A percentile compares a stretch with the other conserved stretches of the same genome.
Evolutionary conservation across 2,797 vertebrate species (phyloP).

Genomic region (Micrastur ruficollis): DNA sequence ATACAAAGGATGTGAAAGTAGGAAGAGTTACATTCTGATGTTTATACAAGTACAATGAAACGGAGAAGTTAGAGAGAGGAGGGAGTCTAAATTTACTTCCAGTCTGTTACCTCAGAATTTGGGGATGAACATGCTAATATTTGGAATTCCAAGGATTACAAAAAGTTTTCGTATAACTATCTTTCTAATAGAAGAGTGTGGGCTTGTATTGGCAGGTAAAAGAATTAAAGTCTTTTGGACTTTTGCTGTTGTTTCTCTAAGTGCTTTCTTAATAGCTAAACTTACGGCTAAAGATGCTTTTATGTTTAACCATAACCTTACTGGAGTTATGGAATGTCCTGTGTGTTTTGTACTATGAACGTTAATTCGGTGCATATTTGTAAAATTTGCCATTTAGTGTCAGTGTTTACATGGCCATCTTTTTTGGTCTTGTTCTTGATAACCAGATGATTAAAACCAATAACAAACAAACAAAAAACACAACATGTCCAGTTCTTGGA

Average conservation of each 20-base stretch:
- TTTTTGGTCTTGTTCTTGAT: slow-evolving; percentile 1
- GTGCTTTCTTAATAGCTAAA: not conserved
- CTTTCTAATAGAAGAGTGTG: not conserved
- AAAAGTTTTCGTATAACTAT: not conserved
- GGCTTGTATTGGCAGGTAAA: slow-evolving; percentile 22
- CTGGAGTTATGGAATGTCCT: not conserved
- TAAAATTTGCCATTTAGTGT: not conserved
- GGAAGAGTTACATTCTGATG: not conserved
- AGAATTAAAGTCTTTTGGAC: not conserved
- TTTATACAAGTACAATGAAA: not conserved
- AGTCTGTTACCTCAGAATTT: not conserved
- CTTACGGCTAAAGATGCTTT: not conserved
- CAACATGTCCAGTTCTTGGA: slow-evolving; percentile 6
- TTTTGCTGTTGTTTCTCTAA: not conserved
- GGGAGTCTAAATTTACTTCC: not conserved
- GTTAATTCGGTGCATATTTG: not conserved
- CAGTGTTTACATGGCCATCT: not conserved
- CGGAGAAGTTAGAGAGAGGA: not conserved
- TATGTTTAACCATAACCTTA: not conserved
- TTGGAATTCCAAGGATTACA: not conserved
- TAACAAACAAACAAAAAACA: not conserved
- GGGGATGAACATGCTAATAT: not conserved
- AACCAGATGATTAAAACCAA: not conserved
- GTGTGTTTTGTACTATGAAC: not conserved
- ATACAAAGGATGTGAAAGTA: not conserved